Evolutionary conservation across 2,113 vertebrate species (phyloP).

Genomic region (Dicentrarchus labrax): DNA sequence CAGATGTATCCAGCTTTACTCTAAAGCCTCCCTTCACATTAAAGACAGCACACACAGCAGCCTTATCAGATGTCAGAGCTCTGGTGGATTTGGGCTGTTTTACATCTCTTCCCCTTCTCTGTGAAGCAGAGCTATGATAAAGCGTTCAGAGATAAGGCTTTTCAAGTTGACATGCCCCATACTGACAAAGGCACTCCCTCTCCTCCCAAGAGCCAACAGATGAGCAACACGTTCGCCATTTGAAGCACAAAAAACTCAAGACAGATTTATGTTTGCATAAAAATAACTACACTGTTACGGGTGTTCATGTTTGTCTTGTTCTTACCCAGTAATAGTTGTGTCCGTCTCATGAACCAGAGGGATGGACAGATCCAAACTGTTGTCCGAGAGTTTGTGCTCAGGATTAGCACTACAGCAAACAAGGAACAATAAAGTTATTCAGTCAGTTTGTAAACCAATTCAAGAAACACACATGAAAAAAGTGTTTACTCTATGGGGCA

Average conservation of each 20-base stretch:
- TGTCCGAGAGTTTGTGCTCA: slow-evolving; percentile 91
- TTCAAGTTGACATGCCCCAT: slow-evolving; percentile 72
- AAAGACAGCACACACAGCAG: slow-evolving; percentile 63
- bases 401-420: slow-evolving; percentile 88
- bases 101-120: slow-evolving; percentile 66
- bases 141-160: slow-evolving; percentile 72
- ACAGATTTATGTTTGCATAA: slow-evolving; percentile 9
- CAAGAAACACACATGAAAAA: not conserved
- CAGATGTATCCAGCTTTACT: slow-evolving; percentile 51
- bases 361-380: slow-evolving; percentile 89
- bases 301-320: not conserved
- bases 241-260: not conserved
- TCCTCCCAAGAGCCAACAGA: slow-evolving; percentile 43
- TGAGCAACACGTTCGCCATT: slow-evolving; percentile 16
- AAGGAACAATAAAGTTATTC: slow-evolving; percentile 44
- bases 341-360: slow-evolving; percentile 95
- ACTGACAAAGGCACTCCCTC: slow-evolving; percentile 47
- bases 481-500: not conserved
- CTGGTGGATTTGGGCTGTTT: slow-evolving; percentile 65
- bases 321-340: slow-evolving; percentile 93
- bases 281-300: not conserved
- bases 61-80: slow-evolving; percentile 74
- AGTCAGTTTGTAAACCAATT: not conserved
- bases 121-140: slow-evolving; percentile 68
- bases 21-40: slow-evolving; percentile 50